phyloP scores from a whole-genome alignment of 2,888 invertebrate genomes.

The Emmelina monodactyla region DNA sequence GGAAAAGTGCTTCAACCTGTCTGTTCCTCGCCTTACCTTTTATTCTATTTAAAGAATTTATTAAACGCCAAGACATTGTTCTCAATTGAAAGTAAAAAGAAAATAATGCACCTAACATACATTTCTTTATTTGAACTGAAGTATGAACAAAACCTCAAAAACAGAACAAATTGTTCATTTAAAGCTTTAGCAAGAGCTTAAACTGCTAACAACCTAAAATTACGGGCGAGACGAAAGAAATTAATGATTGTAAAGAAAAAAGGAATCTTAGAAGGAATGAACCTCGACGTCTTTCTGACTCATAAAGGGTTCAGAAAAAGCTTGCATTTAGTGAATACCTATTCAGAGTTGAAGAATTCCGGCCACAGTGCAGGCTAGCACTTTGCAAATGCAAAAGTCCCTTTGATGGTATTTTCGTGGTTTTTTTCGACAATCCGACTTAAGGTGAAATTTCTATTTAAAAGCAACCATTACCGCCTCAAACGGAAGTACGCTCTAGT shows the following conservation, averaged over 20 bases:
- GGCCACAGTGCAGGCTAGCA: conserved; percentile 41
- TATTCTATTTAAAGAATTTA: too few relatives aligned
- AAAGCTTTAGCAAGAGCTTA: too few relatives aligned
- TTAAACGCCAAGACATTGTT: too few relatives aligned
- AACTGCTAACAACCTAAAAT: too few relatives aligned
- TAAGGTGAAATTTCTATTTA: conserved; percentile 29
- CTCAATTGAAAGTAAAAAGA: too few relatives aligned
- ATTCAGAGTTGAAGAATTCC: conserved; percentile 52
- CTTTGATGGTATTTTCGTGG: conserved; percentile 43
- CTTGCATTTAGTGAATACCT: conserved; percentile 59
- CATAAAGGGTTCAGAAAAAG: conserved; percentile 54
- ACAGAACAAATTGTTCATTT: too few relatives aligned
- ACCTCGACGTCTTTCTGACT: conserved; percentile 52
- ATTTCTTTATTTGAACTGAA: too few relatives aligned
- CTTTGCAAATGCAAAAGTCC: conserved; percentile 53
- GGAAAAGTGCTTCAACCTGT: too few relatives aligned
- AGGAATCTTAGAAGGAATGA: conserved; percentile 51
- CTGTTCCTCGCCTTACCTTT: too few relatives aligned
- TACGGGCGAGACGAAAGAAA: too few relatives aligned
- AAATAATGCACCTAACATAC: too few relatives aligned
- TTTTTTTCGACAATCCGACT: conserved; percentile 57
- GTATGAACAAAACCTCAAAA: too few relatives aligned
- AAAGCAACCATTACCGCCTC: conserved; percentile 11
- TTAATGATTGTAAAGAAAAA: conserved; percentile 23
- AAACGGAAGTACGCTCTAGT: conserved; percentile 13